A percentile compares a stretch with the other conserved stretches of the same genome.
These are phyloP conservation scores for Hoplostethus mediterraneus DNA, from an alignment of 2,797 vertebrate species.

Conservation along the genomic window DNA sequence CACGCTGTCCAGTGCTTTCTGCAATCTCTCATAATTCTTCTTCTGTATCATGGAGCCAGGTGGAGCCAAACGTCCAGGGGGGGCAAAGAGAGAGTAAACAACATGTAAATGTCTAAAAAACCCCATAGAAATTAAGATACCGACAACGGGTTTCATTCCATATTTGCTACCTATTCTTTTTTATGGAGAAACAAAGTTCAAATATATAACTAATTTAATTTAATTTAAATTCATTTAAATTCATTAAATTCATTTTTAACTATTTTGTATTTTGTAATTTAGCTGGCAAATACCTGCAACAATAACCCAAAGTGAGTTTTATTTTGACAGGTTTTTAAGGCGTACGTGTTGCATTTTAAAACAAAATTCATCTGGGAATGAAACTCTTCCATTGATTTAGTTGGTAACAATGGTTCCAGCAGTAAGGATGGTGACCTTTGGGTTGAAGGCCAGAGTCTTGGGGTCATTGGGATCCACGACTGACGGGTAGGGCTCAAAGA, in stretches of 20 bases:
- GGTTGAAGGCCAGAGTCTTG: constrained; percentile 98
- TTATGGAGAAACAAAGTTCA: too few relatives aligned
- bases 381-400: background rate
- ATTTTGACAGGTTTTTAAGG: too few relatives aligned
- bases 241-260: too few relatives aligned
- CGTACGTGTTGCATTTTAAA: background rate
- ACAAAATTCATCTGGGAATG: background rate
- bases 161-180: background rate
- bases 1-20: constrained; percentile 98
- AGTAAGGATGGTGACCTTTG: constrained; percentile 89
- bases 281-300: too few relatives aligned
- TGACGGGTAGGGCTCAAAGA: constrained; percentile 98
- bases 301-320: too few relatives aligned
- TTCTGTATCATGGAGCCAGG: constrained; percentile 87
- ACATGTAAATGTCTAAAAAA: constrained; percentile 61
- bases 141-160: background rate
- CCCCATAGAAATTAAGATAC: constrained; percentile 18
- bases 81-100: constrained; percentile 64
- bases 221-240: too few relatives aligned
- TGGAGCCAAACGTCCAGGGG: constrained; percentile 68
- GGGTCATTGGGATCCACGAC: constrained; percentile 99
- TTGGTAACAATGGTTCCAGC: background rate
- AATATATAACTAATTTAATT: too few relatives aligned
- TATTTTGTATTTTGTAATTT: too few relatives aligned
- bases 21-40: constrained; percentile 99